Conservation (phyloP, 2,797 vertebrate genomes). For the Rhincodon typus region DNA sequence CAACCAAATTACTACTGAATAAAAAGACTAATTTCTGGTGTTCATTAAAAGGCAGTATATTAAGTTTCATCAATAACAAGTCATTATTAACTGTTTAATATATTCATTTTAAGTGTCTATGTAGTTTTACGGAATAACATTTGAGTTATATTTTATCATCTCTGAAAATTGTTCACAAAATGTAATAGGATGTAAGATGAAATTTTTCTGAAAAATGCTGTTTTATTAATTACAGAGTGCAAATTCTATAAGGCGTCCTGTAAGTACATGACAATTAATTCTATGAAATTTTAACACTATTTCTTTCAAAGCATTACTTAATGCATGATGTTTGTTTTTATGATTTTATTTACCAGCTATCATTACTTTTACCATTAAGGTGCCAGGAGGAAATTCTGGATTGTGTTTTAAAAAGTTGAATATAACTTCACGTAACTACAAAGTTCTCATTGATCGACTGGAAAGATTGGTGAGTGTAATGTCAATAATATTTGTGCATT, state of each 20-base stretch:
- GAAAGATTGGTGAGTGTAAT: constrained; percentile 73
- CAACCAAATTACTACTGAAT: not conserved
- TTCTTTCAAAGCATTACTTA: not conserved
- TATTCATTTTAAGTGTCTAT: not conserved
- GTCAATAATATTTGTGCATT: not conserved
- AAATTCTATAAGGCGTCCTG: constrained; percentile 82
- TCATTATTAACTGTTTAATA: not conserved
- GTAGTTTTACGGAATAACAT: not conserved
- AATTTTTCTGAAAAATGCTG: not conserved
- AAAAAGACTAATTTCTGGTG: not conserved
- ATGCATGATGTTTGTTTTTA: not conserved
- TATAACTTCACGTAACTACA: constrained; percentile 71
- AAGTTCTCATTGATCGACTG: constrained; percentile 78
- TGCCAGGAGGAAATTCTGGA: constrained; percentile 76
- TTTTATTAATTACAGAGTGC: constrained; percentile 70
- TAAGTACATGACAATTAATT: constrained; percentile 60
- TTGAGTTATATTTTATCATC: constrained; percentile 25
- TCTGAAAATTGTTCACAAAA: not conserved
- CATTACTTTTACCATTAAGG: constrained; percentile 55
- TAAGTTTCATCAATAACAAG: not conserved
- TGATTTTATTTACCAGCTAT: constrained; percentile 37
- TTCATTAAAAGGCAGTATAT: not conserved
- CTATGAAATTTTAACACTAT: not conserved
- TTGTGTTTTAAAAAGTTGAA: constrained; percentile 95
- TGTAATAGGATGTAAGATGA: not conserved